Conservation (phyloP, 2,797 vertebrate genomes). For the Lepus townsendii region DNA sequence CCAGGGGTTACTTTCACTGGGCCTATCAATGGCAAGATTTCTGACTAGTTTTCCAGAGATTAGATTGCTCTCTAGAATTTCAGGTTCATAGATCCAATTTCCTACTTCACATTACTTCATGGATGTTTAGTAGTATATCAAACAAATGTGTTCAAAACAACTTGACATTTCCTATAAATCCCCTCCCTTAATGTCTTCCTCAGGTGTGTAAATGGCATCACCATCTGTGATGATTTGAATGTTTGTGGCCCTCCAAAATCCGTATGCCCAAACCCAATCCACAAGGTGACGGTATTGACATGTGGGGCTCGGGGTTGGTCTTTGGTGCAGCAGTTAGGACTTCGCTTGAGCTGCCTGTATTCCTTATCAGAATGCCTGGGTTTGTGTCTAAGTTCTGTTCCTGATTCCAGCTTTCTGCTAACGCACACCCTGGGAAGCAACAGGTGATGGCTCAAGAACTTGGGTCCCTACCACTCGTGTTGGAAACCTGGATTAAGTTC, state of each 20-base stretch:
- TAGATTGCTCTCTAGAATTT: slow-evolving; percentile 11
- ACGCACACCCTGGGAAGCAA: no score
- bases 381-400: no score
- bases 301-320: no score
- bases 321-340: no score
- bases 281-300: neutral
- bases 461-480: no score
- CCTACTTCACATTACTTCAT: neutral
- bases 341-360: no score
- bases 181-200: neutral
- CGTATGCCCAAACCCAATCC: neutral
- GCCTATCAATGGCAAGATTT: neutral
- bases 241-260: neutral
- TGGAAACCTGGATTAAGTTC: no score
- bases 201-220: neutral
- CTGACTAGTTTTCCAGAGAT: neutral
- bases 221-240: neutral
- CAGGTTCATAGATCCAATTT: neutral
- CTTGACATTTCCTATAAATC: neutral
- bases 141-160: neutral
- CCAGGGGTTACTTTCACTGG: neutral
- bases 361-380: no score
- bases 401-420: no score
- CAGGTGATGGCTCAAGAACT: no score
- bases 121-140: neutral